Evolutionary conservation across 2,113 vertebrate species (phyloP).

Genomic region (Hucho hucho): DNA sequence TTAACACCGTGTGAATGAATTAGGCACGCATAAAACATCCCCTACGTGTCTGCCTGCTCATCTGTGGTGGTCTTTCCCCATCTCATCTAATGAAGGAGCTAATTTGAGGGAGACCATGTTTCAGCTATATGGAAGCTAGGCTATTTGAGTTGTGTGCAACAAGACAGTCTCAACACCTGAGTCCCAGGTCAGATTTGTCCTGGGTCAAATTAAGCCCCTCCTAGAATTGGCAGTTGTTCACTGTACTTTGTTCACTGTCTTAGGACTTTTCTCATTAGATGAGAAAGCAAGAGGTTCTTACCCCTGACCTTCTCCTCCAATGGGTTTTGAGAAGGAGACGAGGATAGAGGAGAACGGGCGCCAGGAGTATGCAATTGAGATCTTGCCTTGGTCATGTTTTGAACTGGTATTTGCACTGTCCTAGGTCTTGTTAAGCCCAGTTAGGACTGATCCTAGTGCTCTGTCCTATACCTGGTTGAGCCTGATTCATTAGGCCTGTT

Average conservation of each 20-base stretch:
- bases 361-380: too few species aligned
- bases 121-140: neutral
- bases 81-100: neutral
- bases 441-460: neutral
- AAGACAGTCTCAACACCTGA: neutral
- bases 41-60: neutral
- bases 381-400: neutral
- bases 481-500: constrained; percentile 25
- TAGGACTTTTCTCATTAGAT: too few species aligned
- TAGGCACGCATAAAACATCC: constrained; percentile 18
- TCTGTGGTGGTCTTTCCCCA: neutral
- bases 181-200: too few species aligned
- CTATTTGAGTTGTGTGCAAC: neutral
- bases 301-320: too few species aligned
- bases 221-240: too few species aligned
- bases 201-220: too few species aligned
- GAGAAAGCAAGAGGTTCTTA: too few species aligned
- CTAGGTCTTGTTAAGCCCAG: neutral
- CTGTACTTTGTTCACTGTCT: too few species aligned
- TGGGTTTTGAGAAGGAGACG: too few species aligned
- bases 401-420: neutral
- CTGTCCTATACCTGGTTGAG: neutral
- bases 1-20: constrained; percentile 17
- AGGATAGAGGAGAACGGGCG: too few species aligned
- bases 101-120: neutral